Conservation (phyloP, 1,140 invertebrate genomes). For the Thrips palmi region DNA sequence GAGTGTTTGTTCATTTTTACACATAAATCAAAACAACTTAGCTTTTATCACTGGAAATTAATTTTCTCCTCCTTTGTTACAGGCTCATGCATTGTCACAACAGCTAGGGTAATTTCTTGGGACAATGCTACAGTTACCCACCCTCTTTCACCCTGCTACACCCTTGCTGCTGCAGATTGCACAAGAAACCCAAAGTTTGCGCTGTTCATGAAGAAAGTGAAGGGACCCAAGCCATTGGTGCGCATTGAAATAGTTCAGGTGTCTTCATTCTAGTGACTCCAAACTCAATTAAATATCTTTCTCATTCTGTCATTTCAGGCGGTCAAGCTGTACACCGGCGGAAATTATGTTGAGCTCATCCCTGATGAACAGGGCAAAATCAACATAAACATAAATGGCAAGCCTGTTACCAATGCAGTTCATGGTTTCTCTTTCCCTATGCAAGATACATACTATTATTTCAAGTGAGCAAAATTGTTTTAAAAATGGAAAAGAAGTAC, state of each 20-base stretch:
- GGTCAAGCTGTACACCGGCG: conserved; percentile 10
- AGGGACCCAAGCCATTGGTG: conserved; percentile 7
- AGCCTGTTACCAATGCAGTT: neutral
- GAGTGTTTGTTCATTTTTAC: no score
- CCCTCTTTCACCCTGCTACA: conserved; percentile 14
- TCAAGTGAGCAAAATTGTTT: neutral
- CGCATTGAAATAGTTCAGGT: no score
- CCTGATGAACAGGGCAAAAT: neutral
- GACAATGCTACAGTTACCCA: conserved; percentile 18
- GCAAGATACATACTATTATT: neutral
- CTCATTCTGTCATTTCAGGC: conserved; percentile 9
- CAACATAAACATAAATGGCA: neutral
- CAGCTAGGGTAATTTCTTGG: conserved; percentile 15
- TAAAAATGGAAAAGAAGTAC: no score
- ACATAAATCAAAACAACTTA: neutral
- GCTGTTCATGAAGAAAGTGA: conserved; percentile 16
- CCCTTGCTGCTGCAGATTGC: conserved; percentile 18
- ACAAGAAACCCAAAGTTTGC: conserved; percentile 15
- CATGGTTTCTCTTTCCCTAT: neutral
- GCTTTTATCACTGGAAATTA: neutral
- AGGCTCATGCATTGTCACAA: conserved; percentile 19
- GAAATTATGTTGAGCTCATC: conserved; percentile 11
- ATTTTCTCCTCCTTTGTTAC: no score
- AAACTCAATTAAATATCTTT: conserved; percentile 1
- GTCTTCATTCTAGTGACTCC: neutral